Evolutionary conservation across 2,888 invertebrate genomes (phyloP), one percentile per base, ranked within the genome.

Genomic region (Phytoseiulus persimilis): DNA sequence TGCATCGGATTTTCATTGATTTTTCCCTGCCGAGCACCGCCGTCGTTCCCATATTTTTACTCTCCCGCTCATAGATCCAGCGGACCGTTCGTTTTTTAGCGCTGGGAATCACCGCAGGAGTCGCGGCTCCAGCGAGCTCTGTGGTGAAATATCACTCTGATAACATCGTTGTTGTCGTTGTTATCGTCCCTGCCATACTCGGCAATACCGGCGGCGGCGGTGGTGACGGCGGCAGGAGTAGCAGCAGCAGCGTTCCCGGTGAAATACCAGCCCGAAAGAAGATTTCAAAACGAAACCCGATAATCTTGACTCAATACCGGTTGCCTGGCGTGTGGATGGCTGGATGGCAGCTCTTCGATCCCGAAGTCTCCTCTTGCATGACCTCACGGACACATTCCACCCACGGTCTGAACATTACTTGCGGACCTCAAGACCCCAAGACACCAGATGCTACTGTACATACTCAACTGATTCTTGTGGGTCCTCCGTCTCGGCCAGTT

Each of bases 201-300:
- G 65, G 65, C 18, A 65, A 28, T 28, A 65, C 65, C 65, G 18
- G 9, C 65, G 28, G 65, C 65, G 28, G 65, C n/a, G n/a, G n/a
- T n/a, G n/a, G n/a, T n/a, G n/a, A n/a, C 46, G 14, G 46, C 46
- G 14, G 46, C 6, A 46, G 9, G 9, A 46, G 46, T 14, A 46
- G 46, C 65, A 65, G 65, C 65, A 6, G 65, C 65, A 18, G 65
- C 14, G 18, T 65, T 11, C 65, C 65, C 65, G 65, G 28, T 65
- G 65, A 65, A 65, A 65, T 28, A 65, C 65, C 65, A 18, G 5
- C 65, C 65, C 65, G 65, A 28, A 65, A 2, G 65, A 65, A 65
- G 65, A 65, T 65, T 65, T 65, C 65, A 65, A 65, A 65, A 65
- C 65, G 65, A 65, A 65, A 65, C 65, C 65, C 65, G 65, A 65